phyloP scores from a whole-genome alignment of 2,797 vertebrate genomes.

The Amblyraja radiata region DNA sequence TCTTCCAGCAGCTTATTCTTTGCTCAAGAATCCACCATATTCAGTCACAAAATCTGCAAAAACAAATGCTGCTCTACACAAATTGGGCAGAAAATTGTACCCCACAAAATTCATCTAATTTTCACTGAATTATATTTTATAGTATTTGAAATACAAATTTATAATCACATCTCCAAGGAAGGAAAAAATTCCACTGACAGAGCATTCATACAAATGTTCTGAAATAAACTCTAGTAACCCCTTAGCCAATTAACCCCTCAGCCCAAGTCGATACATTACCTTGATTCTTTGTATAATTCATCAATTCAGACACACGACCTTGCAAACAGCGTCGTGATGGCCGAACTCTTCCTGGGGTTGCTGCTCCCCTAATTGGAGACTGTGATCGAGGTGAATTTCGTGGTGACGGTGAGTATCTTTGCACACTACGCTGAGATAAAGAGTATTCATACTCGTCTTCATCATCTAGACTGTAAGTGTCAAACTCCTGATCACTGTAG shows the following conservation, averaged over 20 bases:
- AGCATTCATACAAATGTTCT: neutral
- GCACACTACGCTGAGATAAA: constrained; percentile 60
- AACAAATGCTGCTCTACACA: too few species aligned
- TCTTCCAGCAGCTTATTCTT: too few species aligned
- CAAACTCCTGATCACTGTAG: constrained; percentile 86
- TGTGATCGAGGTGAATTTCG: constrained; percentile 79
- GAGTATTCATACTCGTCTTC: constrained; percentile 69
- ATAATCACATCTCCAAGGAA: neutral
- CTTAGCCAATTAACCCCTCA: neutral
- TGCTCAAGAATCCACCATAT: too few species aligned
- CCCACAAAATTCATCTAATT: neutral
- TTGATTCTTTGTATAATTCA: constrained; percentile 75
- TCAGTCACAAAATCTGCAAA: too few species aligned
- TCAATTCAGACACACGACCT: constrained; percentile 66
- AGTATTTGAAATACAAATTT: neutral
- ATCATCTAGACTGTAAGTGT: constrained; percentile 80
- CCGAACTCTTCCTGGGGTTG: constrained; percentile 58
- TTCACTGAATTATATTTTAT: neutral
- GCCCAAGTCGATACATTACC: constrained; percentile 53
- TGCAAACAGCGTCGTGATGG: constrained; percentile 68
- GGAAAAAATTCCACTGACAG: neutral
- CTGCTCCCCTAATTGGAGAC: constrained; percentile 68
- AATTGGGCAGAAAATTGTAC: neutral
- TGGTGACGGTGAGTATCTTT: constrained; percentile 75
- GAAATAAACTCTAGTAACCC: neutral